Conservation (phyloP, 2,797 vertebrate species). For the Tapera naevia region DNA sequence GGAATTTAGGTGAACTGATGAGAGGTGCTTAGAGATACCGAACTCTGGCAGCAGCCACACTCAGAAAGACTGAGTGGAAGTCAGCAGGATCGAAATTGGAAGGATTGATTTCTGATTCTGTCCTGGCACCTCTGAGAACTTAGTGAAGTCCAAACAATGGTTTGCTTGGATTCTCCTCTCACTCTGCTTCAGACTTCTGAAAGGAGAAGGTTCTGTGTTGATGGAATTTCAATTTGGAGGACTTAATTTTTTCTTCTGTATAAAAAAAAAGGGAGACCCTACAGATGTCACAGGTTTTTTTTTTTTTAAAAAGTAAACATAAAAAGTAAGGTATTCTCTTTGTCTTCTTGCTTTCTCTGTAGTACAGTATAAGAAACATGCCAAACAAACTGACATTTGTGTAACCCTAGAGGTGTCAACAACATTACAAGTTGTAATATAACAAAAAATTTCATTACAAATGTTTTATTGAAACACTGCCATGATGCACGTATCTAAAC, state of each 20-base stretch:
- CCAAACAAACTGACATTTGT: neutral
- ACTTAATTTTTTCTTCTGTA: neutral
- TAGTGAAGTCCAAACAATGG: neutral
- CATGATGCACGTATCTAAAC: neutral
- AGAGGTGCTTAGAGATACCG: neutral
- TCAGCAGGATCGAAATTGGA: neutral
- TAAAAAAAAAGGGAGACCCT: neutral
- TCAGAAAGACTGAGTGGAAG: neutral
- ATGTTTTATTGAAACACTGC: neutral
- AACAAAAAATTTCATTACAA: neutral
- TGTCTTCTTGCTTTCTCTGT: neutral
- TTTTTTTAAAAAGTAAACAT: neutral
- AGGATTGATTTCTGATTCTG: neutral
- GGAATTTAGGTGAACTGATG: neutral
- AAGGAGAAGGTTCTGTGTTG: neutral
- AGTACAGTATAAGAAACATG: neutral
- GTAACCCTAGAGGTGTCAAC: neutral
- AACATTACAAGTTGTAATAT: neutral
- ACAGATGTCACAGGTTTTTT: neutral
- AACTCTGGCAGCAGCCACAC: neutral
- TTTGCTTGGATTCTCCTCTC: neutral
- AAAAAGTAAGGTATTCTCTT: neutral
- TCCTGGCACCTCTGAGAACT: neutral
- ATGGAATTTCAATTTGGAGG: neutral
- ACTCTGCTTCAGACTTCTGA: neutral